phyloP scores from a whole-genome alignment of 2,797 vertebrate genomes.

The Babyrousa celebensis region DNA sequence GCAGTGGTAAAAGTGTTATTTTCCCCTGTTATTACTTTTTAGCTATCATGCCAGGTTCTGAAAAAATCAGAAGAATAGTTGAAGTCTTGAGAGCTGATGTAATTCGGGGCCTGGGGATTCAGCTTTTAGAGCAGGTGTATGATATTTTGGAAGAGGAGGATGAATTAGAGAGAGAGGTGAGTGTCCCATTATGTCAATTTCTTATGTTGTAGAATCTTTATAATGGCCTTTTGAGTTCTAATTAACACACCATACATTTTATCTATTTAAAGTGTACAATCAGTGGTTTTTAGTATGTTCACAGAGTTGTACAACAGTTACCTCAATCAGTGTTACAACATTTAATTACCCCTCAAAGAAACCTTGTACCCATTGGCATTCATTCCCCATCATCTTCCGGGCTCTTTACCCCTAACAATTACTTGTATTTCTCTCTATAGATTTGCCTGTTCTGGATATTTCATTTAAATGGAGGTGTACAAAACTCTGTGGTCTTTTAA shows the following conservation, averaged over 20 bases:
- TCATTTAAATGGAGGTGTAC: not conserved
- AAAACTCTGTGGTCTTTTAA: constrained; percentile 9
- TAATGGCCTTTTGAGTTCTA: constrained; percentile 60
- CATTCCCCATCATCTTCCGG: not conserved
- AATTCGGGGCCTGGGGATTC: constrained; percentile 96
- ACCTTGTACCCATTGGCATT: not conserved
- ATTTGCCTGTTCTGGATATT: constrained; percentile 26
- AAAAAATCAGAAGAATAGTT: constrained; percentile 95
- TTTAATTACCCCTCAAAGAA: constrained; percentile 3
- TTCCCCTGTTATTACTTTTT: constrained; percentile 67
- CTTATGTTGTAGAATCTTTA: constrained; percentile 11
- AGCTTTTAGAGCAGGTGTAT: constrained; percentile 95
- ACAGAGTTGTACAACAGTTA: not conserved
- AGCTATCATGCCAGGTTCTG: constrained; percentile 94
- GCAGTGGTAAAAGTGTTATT: not conserved
- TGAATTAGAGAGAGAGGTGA: constrained; percentile 95
- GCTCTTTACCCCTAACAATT: not conserved
- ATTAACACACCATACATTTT: not conserved
- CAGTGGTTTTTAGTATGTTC: constrained; percentile 35
- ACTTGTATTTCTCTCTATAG: not conserved
- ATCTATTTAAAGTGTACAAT: not conserved
- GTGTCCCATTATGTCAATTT: constrained; percentile 51
- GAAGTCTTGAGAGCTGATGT: constrained; percentile 96
- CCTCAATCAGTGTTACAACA: not conserved
- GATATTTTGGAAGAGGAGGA: constrained; percentile 97